Base-by-base conservation (phyloP, 53 echinoderm and acorn worm genomes). In the Temnopleurus reevesii region DNA sequence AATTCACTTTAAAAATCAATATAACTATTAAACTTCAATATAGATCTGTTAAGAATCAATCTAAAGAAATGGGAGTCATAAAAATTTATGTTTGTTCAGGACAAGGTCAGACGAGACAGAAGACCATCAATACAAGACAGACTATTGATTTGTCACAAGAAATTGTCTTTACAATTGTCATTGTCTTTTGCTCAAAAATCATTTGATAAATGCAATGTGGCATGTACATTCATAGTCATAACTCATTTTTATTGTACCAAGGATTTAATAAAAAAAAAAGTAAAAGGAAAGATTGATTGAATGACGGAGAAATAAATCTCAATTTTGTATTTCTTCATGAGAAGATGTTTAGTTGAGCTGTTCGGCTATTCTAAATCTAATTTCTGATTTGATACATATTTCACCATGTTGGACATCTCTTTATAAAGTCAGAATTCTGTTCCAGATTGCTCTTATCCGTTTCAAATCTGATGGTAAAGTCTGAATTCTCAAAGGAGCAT, bases 401-500 rank as follows among this genome's bases (percentile, higher is more conserved):
- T n/a, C n/a, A n/a, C n/a, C n/a, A n/a, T n/a, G n/a, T n/a, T n/a
- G n/a, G n/a, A n/a, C n/a, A n/a, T n/a, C n/a, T n/a, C n/a, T n/a
- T n/a, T n/a, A n/a, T n/a, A n/a, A n/a, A n/a, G n/a, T 94, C 93
- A 89, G 96, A 99, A 24, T 94, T 94, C 30, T 91, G 86, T 41
- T 71, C 91, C 3, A 99, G 90, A 53, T 95, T 89, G 76, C 92
- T 93, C 84, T 95, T 95, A 35, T 86, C 81, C n/a, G 47, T 84
- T 71, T 94, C 92, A 23, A 90, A 88, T 59, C 91, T 94, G 54
- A 94, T 65, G 1, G 96, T 94, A 15, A 90, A 91, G 5, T 93
- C 93, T 98, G 94, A 51, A 96, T 89, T 65, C 96, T 96, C 31
- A 99, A 89, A 17, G 99, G 93, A 12, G 95, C 93, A 76, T 96